Evolutionary conservation across 2,797 vertebrate species (phyloP).

Genomic region (Tolypeutes matacus): DNA sequence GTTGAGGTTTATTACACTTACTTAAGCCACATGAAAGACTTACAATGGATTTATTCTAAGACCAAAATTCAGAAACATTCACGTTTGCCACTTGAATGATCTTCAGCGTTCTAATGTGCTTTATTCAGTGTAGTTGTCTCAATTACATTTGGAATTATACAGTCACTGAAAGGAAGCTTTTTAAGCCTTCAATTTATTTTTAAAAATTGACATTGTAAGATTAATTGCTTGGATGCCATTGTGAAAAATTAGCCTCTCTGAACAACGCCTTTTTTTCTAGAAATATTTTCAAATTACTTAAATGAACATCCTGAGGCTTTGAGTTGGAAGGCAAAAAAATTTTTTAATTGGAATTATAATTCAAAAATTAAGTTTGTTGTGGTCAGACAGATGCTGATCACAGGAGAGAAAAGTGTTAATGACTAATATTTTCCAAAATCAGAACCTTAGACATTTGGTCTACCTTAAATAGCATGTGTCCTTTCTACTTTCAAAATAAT

Average conservation of each 20-base stretch:
- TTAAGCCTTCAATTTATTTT: constrained; percentile 56
- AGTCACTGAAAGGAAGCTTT: constrained; percentile 69
- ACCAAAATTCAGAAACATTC: constrained; percentile 4
- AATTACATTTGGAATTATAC: constrained; percentile 66
- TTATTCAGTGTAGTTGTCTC: constrained; percentile 57
- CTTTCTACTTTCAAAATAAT: not conserved
- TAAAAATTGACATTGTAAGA: constrained; percentile 58
- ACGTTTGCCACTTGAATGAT: constrained; percentile 42
- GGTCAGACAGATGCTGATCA: not conserved
- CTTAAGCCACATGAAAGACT: constrained; percentile 15
- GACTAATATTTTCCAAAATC: not conserved
- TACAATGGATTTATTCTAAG: constrained; percentile 22
- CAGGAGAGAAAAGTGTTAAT: not conserved
- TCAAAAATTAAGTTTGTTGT: not conserved
- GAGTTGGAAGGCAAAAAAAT: not conserved
- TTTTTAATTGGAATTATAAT: constrained; percentile 26
- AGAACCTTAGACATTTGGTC: not conserved
- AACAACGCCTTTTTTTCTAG: not conserved
- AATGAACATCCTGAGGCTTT: not conserved
- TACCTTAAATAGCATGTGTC: not conserved
- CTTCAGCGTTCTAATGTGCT: constrained; percentile 35
- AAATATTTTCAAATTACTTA: constrained; percentile 15
- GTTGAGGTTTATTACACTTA: constrained; percentile 58
- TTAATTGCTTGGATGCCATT: constrained; percentile 62
- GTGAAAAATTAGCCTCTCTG: constrained; percentile 54